Base-by-base conservation (phyloP, 1,140 invertebrate genomes). In the Lineus longissimus region DNA sequence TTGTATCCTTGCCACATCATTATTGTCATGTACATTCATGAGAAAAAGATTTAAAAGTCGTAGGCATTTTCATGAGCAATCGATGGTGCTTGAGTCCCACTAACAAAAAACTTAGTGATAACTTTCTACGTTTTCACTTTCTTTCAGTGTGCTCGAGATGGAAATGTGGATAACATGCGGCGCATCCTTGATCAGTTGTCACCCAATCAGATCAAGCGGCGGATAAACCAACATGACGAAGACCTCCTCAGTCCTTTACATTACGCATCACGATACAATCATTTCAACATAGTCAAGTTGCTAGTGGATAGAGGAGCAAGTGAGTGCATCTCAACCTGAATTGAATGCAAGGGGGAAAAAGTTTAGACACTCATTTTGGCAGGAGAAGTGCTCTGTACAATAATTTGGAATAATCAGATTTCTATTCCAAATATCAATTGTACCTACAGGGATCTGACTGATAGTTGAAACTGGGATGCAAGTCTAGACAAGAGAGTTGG, bases 191-290 rank as follows among this genome's bases (percentile, higher is more conserved):
- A 65, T 1, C 65, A 72, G 58, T 30, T 76, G 56, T 57, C 62
- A 61, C n/a, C 47, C 30, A 11, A 40, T 60, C 62, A 63, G 56
- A 29, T 73, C 9, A 74, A 69, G 59, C 73, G 71, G 65, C 73
- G 73, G 40, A 73, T 84, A 36, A 81, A 83, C 65, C 59, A 72
- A 29, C 69, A 74, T 7, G 82, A 84, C 71, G 73, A 75, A 2
- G 74, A 82, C 43, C 67, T 76, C 9, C 63, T 82, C 2, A 73
- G 76, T 11, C 78, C 82, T 1, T 70, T 84, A 1, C 82, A 84
- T 68, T 82, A 83, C 67, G 82, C 82, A 17, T 79, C 79, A 7
- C 74, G 82, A 1, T 84, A 83, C 64, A 78, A 82, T 55, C 76
- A 79, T 63, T 65, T 74, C 1, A 67, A 68, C 17, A 71, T 81